phyloP scores from a whole-genome alignment of 2,888 invertebrate species.

The Chymomyza fuscimana region DNA sequence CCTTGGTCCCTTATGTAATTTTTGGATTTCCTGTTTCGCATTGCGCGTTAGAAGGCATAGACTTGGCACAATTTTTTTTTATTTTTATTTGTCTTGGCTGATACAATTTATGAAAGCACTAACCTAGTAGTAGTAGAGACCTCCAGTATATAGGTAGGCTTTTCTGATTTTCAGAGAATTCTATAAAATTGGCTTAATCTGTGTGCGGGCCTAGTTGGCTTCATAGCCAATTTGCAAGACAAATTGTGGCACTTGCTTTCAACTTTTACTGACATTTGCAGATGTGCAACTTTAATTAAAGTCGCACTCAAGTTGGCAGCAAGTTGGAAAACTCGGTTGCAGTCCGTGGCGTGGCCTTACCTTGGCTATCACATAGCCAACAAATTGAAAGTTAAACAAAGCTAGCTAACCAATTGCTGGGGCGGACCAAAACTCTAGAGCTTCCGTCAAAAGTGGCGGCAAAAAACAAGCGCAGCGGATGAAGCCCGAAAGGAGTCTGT shows the following conservation, averaged over 20 bases:
- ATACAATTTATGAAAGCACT: not conserved
- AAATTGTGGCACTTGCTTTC: constrained; percentile 1
- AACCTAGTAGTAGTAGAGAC: not conserved
- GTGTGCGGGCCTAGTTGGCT: constrained; percentile 41
- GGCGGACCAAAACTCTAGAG: constrained; percentile 47
- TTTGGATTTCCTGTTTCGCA: constrained; percentile 67
- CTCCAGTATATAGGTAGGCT: not conserved
- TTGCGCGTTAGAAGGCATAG: constrained; percentile 7
- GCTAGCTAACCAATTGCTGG: constrained; percentile 63
- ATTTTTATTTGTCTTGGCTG: not conserved
- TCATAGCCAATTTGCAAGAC: constrained; percentile 34
- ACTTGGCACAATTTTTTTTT: constrained; percentile 9
- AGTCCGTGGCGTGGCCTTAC: not conserved
- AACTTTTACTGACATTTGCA: not conserved
- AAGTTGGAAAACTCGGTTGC: constrained; percentile 4
- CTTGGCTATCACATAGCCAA: not conserved
- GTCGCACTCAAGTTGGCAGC: constrained; percentile 61
- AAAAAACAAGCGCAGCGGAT: constrained; percentile 35
- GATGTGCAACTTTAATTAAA: constrained; percentile 62
- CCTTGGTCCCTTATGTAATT: constrained; percentile 79
- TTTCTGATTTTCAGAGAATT: not conserved
- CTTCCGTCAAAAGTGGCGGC: constrained; percentile 70
- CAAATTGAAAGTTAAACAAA: constrained; percentile 71
- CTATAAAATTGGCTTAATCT: constrained; percentile 48
- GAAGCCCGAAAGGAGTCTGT: constrained; percentile 17